Conservation (phyloP, 2,113 vertebrate species). For the Herpetotheres cachinnans region DNA sequence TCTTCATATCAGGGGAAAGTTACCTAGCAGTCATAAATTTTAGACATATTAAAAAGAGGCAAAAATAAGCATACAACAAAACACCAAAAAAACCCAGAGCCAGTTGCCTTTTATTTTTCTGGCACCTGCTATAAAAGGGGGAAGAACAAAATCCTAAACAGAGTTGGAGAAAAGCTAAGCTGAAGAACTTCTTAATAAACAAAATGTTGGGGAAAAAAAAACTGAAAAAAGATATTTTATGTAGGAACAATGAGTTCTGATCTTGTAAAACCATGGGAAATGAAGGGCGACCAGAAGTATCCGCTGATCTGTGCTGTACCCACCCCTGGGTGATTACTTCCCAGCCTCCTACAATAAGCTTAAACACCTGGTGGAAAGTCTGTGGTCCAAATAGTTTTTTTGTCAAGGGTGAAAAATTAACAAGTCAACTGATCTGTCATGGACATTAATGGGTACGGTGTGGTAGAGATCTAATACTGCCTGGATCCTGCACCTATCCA, state of each 20-base stretch:
- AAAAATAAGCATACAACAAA: neutral
- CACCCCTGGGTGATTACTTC: neutral
- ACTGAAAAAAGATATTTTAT: neutral
- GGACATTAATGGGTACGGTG: neutral
- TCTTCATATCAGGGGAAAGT: neutral
- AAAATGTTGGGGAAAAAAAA: neutral
- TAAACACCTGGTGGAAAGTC: neutral
- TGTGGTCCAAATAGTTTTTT: neutral
- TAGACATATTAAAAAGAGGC: neutral
- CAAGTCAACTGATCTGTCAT: neutral
- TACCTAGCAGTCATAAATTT: neutral
- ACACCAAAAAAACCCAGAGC: neutral
- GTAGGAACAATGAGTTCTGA: neutral
- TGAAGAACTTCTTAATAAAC: neutral
- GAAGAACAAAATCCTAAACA: neutral
- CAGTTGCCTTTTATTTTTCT: neutral
- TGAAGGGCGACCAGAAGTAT: neutral
- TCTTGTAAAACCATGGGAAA: neutral
- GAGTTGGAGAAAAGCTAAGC: neutral
- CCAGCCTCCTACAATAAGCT: neutral
- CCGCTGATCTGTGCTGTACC: neutral
- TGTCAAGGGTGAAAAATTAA: neutral
- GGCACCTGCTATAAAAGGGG: neutral
- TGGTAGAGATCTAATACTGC: neutral
- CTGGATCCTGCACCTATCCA: neutral